Evolutionary conservation across 1,140 invertebrate genomes (phyloP), one percentile per base, ranked within the genome.

Genomic region (Bombus pascuorum): DNA sequence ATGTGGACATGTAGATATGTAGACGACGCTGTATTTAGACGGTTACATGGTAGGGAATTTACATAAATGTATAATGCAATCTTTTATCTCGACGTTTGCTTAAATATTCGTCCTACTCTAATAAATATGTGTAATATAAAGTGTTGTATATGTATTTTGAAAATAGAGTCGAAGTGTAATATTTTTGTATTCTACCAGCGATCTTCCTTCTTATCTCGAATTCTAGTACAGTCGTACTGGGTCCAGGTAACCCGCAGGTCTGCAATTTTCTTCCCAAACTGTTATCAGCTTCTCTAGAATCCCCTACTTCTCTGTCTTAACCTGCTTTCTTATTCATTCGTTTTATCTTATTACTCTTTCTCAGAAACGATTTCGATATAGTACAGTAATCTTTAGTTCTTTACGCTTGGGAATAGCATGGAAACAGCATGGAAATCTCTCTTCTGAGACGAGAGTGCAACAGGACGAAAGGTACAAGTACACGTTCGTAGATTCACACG

Each of bases 221-320:
- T 74, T 73, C n/a, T 39, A 6, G 53, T 73, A 44, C 53, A 57
- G 34, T 59, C n/a, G 70, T 22, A 32, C n/a, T 9, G 62, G 32
- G 75, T n/a, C 75, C 10, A 25, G 65, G n/a, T 47, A 42, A 62
- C 70, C 53, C 47, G 22, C 37, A 44, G 65, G 42, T 70, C 65
- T 28, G 44, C 65, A 71, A 70, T 80, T 82, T 82, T 74, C 53
- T 73, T 74, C 42, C 44, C 32, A 74, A 82, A 59, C 53, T 59
- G 70, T 47, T 81, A 82, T 82, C 70, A 47, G n/a, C 39, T 62
- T 44, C 6, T 44, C 53, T 12, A 5, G 32, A 59, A 74, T 74
- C 5, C 3, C 44, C 22, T 44, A 9, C 8, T 25, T 22, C 37
- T 65, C 39, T 15, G 22, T 73, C 62, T 81, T 65, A 82, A 74